Evolutionary conservation across 1,140 invertebrate species (phyloP), one percentile per base, ranked within the genome.

Genomic region (Caenorhabditis briggsae): DNA sequence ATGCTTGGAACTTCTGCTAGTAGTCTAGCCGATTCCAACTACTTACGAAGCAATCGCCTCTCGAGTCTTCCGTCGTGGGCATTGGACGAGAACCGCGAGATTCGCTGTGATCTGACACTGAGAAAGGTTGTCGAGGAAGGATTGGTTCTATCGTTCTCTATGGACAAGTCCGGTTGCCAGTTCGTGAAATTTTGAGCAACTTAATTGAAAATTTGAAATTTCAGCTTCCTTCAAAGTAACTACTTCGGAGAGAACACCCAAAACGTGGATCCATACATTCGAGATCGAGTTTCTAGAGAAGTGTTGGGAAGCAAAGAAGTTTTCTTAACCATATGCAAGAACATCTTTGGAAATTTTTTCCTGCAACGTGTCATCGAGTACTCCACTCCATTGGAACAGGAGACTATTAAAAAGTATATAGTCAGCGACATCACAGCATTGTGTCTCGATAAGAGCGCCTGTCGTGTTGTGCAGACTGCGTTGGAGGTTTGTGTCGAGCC

Each of bases 331-430:
- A 56, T 89, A 16, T 88, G 84, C 59, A 82, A 74, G 20, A 84
- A 89, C 43, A 88, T 89, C n/a, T 89, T 89, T 61, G 88, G 65
- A 33, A 89, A 89, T 50, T 89, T 89, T 88, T 87, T 89, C n/a
- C 65, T 89, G 23, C 88, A 89, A 64, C 43, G 55, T 20, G 23
- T 84, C 18, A 88, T 86, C 16, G 82, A 83, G 33, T 55, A 48
- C 56, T 56, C 83, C 23, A 85, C 64, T 43, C 33, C 56, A 18
- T 53, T 23, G 43, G 78, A 86, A 18, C 82, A 84, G 64, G 20
- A 33, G 43, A 53, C 20, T 25, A 58, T 87, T n/a, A 78, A 25
- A 12, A 78, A 48, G 33, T 48, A 61, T 43, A 48, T 88, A 3
- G 33, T 58, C 18, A 83, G 70, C 41, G 61, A 84, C 18, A 88